Evolutionary conservation across 2,888 invertebrate species (phyloP), one percentile per base, ranked within the genome.

Genomic region (Tenodera sinensis): DNA sequence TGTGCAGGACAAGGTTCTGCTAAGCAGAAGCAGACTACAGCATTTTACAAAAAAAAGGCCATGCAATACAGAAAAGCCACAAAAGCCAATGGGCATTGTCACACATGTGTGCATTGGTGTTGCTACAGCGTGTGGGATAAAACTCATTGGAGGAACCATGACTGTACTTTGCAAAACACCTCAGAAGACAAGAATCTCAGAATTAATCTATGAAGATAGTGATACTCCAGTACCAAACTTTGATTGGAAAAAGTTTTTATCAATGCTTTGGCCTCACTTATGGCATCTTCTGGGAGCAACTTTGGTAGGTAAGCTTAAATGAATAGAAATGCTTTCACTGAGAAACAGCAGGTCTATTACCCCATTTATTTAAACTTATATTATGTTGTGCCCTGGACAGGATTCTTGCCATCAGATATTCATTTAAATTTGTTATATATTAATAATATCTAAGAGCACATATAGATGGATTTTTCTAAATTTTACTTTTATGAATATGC

Each of bases 211-310:
- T 54, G 83, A 87, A n/a, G 87, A 42, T 27, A 81, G 81, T 84
- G 42, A n/a, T 82, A 82, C 54, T n/a, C 20, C 28, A 27, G 93
- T 93, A n/a, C 92, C 92, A 7, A 94, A 95, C 90, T 98, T 98
- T 93, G 96, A 97, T 92, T 98, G 98, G 98, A 94, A 93, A 28
- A 95, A 95, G 90, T 96, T 98, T 90, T 95, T 96, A 93, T 92
- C 94, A 25, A 96, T 98, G 92, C 93, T 98, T 3, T 94, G 95
- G 92, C 97, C 97, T 34, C 97, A 98, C 93, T 93, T 97, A 90
- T 96, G 96, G 95, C 95, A 97, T 91, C 94, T 98, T 88, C 92
- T 96, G 9, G 95, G 96, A 89, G 98, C 98, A 89, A 94, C 98
- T 92, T 94, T 95, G 92, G 98, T 98, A 93, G 95, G 96, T 95